phyloP scores from a whole-genome alignment of 2,888 invertebrate species.

The Pyrgus malvae region DNA sequence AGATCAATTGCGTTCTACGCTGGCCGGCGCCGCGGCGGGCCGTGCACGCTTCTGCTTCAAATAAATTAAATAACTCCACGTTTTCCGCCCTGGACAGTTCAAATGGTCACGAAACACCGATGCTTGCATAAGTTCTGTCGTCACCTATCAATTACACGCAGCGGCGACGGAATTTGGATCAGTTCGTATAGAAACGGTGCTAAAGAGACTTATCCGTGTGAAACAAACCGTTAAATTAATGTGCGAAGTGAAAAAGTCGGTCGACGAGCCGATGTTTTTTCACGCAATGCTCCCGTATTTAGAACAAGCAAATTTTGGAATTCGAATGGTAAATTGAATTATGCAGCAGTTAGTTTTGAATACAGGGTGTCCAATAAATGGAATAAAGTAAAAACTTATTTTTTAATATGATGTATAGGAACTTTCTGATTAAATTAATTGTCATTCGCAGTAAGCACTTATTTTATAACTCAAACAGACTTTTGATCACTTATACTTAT shows the following conservation, averaged over 20 bases:
- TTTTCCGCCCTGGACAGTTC: constrained; percentile 9
- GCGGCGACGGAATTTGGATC: constrained; percentile 54
- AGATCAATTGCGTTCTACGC: too few relatives aligned
- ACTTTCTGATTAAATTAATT: too few relatives aligned
- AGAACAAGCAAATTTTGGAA: constrained; percentile 3
- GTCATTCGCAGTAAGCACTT: too few relatives aligned
- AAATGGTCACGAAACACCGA: constrained; percentile 18
- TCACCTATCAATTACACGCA: constrained; percentile 66
- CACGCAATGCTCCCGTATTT: neutral
- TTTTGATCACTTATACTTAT: too few relatives aligned
- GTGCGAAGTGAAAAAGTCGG: constrained; percentile 19
- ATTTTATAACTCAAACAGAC: too few relatives aligned
- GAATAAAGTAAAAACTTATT: too few relatives aligned
- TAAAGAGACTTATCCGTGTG: constrained; percentile 57
- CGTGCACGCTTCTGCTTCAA: too few relatives aligned
- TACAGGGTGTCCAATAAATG: neutral
- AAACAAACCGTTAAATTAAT: constrained; percentile 59
- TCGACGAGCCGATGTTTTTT: constrained; percentile 1
- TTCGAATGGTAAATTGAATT: neutral
- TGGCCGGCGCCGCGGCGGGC: too few relatives aligned
- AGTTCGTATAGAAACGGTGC: constrained; percentile 56
- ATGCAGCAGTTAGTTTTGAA: constrained; percentile 1
- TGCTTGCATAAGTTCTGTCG: constrained; percentile 68
- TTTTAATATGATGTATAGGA: too few relatives aligned
- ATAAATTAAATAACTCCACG: too few relatives aligned